Evolutionary conservation across 2,113 vertebrate genomes (phyloP).

Genomic region (Erpornis zantholeuca): DNA sequence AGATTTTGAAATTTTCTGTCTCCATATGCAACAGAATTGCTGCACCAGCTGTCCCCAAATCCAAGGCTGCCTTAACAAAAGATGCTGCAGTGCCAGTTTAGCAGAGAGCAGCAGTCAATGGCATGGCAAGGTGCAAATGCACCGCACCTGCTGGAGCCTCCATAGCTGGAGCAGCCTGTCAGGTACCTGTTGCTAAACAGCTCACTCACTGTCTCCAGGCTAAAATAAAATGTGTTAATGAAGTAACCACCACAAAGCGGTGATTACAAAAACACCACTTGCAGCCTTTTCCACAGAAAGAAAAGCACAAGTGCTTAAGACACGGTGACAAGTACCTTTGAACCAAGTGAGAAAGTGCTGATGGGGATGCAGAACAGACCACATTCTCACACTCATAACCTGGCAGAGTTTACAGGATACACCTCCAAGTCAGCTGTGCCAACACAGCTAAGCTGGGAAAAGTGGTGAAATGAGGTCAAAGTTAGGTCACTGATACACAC

Average conservation of each 20-base stretch:
- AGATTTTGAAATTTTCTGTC: background rate
- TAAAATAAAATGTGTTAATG: constrained; percentile 1
- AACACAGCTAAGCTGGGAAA: background rate
- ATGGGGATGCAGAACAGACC: background rate
- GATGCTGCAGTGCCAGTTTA: background rate
- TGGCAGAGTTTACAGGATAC: background rate
- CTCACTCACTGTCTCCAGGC: background rate
- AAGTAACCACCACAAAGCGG: background rate
- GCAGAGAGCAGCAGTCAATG: background rate
- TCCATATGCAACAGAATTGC: background rate
- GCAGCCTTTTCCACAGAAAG: background rate
- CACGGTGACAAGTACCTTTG: background rate
- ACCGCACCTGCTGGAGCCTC: background rate
- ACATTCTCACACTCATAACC: background rate
- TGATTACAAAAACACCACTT: background rate
- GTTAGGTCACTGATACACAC: background rate
- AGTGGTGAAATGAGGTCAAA: background rate
- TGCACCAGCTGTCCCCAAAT: background rate
- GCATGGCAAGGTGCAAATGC: background rate
- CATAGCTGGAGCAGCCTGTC: background rate
- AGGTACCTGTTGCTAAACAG: background rate
- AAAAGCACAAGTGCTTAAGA: background rate
- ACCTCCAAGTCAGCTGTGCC: background rate
- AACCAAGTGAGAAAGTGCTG: background rate
- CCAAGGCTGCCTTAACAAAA: background rate